These are phyloP conservation scores for Nycticebus coucang DNA, from an alignment of 2,113 vertebrate species.

Conservation along the genomic window DNA sequence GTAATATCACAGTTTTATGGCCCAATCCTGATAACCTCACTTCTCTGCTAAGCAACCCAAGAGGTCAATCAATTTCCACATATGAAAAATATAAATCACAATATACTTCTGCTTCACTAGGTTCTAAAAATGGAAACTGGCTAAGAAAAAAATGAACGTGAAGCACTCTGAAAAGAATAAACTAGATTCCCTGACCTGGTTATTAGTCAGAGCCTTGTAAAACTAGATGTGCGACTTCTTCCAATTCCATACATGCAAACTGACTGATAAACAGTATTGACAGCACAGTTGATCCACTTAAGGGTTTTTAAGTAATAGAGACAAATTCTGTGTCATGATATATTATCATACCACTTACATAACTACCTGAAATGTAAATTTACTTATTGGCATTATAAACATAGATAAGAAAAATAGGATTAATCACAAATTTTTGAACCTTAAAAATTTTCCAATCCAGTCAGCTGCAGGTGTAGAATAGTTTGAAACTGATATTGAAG, in stretches of 20 bases:
- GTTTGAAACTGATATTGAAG: conserved; percentile 47
- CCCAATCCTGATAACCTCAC: conserved; percentile 3
- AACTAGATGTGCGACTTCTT: conserved; percentile 75
- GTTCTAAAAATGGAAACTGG: conserved; percentile 71
- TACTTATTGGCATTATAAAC: background rate
- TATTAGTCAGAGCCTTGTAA: conserved; percentile 70
- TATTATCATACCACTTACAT: background rate
- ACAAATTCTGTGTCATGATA: background rate
- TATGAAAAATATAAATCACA: conserved; percentile 55
- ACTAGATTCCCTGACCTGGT: conserved; percentile 74
- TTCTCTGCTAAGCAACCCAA: background rate
- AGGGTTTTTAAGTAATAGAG: conserved; percentile 59
- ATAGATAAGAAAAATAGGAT: conserved; percentile 11
- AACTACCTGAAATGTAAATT: background rate
- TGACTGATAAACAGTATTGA: conserved; percentile 50
- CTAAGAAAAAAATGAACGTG: conserved; percentile 58
- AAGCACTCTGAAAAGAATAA: conserved; percentile 67
- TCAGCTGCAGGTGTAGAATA: background rate
- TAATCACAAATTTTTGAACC: background rate
- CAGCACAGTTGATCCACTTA: background rate
- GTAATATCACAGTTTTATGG: conserved; percentile 3
- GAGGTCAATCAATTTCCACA: conserved; percentile 2
- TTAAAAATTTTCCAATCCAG: background rate
- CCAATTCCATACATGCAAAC: conserved; percentile 68
- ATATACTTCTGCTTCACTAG: conserved; percentile 27